Evolutionary conservation across 2,888 invertebrate species (phyloP).

Genomic region (Alloscopus bannaensis): DNA sequence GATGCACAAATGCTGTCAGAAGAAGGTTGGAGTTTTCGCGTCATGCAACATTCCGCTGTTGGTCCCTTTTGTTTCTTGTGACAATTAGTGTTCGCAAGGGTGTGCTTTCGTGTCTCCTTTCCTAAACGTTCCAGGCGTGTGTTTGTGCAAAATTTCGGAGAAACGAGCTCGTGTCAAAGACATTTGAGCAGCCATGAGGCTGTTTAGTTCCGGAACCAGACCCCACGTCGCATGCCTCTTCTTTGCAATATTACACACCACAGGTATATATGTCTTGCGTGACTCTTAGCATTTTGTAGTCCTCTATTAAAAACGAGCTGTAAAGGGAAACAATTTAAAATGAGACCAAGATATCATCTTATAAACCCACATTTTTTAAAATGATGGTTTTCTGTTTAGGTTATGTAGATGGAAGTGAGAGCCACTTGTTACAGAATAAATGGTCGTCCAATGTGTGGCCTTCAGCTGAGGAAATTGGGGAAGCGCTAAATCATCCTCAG

Average conservation of each 20-base stretch:
- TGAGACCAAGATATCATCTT: too few species aligned
- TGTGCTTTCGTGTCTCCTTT: too few species aligned
- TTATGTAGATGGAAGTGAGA: slow-evolving; percentile 36
- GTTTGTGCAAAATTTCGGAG: slow-evolving; percentile 9
- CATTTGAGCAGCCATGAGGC: slow-evolving; percentile 33
- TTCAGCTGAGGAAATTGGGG: slow-evolving; percentile 9
- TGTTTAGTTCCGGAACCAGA: background rate
- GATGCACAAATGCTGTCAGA: slow-evolving; percentile 45
- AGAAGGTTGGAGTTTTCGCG: slow-evolving; percentile 3
- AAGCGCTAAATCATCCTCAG: too few species aligned
- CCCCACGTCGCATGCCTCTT: too few species aligned
- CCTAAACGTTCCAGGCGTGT: too few species aligned
- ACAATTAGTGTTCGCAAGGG: too few species aligned
- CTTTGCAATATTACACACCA: background rate
- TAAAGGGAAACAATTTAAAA: too few species aligned
- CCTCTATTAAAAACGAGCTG: too few species aligned
- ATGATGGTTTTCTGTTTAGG: too few species aligned
- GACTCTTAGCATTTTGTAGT: too few species aligned
- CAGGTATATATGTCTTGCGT: too few species aligned
- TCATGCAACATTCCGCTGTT: slow-evolving; percentile 15
- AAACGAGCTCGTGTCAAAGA: background rate
- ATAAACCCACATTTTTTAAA: too few species aligned
- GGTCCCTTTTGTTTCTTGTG: slow-evolving; percentile 27
- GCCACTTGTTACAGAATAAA: slow-evolving; percentile 52
- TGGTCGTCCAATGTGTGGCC: slow-evolving; percentile 5